Base-by-base conservation (phyloP, 2,888 invertebrate genomes). In the Eudasyphora cyanicolor region DNA sequence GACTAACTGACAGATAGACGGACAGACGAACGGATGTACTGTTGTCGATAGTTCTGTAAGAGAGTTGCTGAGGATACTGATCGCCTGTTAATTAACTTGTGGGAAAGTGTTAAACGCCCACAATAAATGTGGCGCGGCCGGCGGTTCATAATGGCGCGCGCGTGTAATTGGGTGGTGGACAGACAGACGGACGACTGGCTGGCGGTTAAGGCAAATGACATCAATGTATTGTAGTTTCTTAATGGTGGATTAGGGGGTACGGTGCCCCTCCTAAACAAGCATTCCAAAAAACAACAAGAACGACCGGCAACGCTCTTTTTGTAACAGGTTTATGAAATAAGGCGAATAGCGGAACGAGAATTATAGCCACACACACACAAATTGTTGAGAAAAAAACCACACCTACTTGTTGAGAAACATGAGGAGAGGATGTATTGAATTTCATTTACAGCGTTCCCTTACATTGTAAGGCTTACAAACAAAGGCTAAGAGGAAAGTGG, bases 61-160 rank as follows among this genome's bases (percentile, higher is more conserved):
- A 74, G 14, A 32, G 57, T 54, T 76, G 71, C 60, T 27, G 14
- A 51, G 73, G 64, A 76, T 71, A 51, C 89, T 89, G 90, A 60
- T 88, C 84, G 86, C 89, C 89, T 90, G 89, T 87, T 89, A 86
- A 71, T 85, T 85, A 86, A 87, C 88, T 89, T 89, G 89, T 89
- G 90, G 89, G 89, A 91, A 91, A 91, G 90, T 90, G 90, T 91
- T 89, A 88, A 90, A 91, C 91, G 91, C 91, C 91, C 91, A 91
- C 91, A 90, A 89, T 89, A 88, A 29, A 45, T 76, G 67, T 17
- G 19, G 32, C 14, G 42, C 21, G 64, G 5, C n/a, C 32, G 32
- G 24, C 19, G 17, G 70, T 45, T n/a, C 32, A 19, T 6, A 70
- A 24, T 27, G 45, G 2, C 19, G 19, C 8, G 45, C 8, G 45